Evolutionary conservation across 2,888 invertebrate species (phyloP), one percentile per base, ranked within the genome.

Genomic region (Zaprionus lineosus): DNA sequence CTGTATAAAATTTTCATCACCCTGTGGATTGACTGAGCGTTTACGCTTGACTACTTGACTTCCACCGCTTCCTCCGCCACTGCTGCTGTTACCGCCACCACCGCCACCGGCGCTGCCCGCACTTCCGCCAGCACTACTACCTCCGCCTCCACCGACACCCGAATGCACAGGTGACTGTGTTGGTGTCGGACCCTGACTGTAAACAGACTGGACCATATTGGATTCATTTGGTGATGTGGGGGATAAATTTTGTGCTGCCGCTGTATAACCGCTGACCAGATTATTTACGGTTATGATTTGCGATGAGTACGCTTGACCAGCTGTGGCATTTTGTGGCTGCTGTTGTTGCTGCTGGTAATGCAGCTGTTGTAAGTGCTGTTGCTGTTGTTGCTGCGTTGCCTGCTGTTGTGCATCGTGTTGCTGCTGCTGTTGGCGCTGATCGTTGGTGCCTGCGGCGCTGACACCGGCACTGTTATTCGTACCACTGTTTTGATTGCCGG

Each of bases 1-100:
- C 24, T 94, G 91, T 69, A 95, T 94, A 89, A 96, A 96, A 88
- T 95, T 95, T 86, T 95, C 95, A 82, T 95, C 95, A 1, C 94
- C 93, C 88, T 95, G 96, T 0, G 95, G 95, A 90, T 96, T 95
- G 46, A 93, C 93, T 46, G 94, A 93, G 59, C 95, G 92, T 81
- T 95, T 94, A 29, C 95, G 92, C 79, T 94, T 94, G 4, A 91
- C 91, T 62, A 86, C 82, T 64, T 84, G 78, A 52, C 59, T 60
- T 16, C 43, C 65, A 11, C 50, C 50, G 21, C 59, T 31, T 8
- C 60, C 70, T 3, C 71, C 53, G 1, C 71, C 69, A 18, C 70
- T 59, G 43, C 58, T 79, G 14, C 59, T 60, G 15, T 52, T 73
- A 5, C 67, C 69, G n/a, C 75, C 72, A 1, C 66, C 62, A 2